Evolutionary conservation across 2,888 invertebrate species (phyloP).

Genomic region (Melanostoma scalare): DNA sequence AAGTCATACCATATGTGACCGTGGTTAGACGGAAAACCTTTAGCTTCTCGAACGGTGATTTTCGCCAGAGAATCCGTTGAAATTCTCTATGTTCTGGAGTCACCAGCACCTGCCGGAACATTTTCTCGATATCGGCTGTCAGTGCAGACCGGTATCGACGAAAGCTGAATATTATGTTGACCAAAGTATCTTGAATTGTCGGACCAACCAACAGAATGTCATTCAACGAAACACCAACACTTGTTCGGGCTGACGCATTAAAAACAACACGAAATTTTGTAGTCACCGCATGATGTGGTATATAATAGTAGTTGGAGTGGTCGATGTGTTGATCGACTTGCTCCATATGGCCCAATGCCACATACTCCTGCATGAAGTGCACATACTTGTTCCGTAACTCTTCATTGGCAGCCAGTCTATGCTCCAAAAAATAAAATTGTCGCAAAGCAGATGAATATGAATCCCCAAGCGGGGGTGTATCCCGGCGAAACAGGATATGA

Average conservation of each 20-base stretch:
- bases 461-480: conserved; percentile 9
- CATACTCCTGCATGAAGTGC: conserved; percentile 27
- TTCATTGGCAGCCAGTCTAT: conserved; percentile 5
- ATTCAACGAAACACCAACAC: too few species aligned
- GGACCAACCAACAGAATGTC: too few species aligned
- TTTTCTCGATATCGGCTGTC: too few species aligned
- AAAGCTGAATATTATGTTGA: too few species aligned
- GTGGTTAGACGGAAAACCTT: conserved; percentile 19
- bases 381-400: conserved; percentile 17
- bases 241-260: too few species aligned
- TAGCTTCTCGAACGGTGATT: too few species aligned
- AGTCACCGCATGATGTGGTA: conserved; percentile 50
- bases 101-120: too few species aligned
- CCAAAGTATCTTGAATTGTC: too few species aligned
- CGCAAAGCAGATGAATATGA: conserved; percentile 17
- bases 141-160: too few species aligned
- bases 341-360: conserved; percentile 8
- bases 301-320: conserved; percentile 30
- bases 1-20: conserved; percentile 34
- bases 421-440: conserved; percentile 28
- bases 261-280: too few species aligned
- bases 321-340: conserved; percentile 7
- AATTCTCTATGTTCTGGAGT: too few species aligned
- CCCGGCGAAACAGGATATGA: conserved; percentile 21
- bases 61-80: conserved; percentile 36